These are phyloP conservation scores for Lycophotia porphyrea DNA, from an alignment of 2,888 invertebrate species.

Conservation along the genomic window DNA sequence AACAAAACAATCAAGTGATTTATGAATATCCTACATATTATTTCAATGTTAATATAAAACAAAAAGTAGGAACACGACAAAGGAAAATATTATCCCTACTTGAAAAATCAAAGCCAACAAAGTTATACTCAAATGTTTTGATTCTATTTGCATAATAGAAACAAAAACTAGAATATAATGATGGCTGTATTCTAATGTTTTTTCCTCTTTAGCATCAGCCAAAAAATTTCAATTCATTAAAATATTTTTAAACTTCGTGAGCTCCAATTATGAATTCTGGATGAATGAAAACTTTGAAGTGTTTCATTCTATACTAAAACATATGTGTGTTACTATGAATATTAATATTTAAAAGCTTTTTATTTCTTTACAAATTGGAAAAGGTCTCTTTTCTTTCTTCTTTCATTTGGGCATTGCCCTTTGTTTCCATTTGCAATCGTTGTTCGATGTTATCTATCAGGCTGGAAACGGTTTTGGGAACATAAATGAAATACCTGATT, in stretches of 20 bases:
- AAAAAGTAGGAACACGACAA: background rate
- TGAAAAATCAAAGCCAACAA: constrained; percentile 17
- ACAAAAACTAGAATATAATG: constrained; percentile 26
- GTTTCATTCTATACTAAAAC: constrained; percentile 10
- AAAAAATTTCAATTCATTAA: constrained; percentile 22
- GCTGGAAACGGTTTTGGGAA: background rate
- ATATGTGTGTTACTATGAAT: no score
- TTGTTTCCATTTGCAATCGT: background rate
- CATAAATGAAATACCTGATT: background rate
- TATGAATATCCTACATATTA: background rate
- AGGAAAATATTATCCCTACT: background rate
- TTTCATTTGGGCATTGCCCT: background rate
- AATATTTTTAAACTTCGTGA: constrained; percentile 15
- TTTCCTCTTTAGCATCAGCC: background rate
- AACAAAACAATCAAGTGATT: background rate
- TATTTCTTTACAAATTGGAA: background rate
- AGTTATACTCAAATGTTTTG: background rate
- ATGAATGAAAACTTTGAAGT: constrained; percentile 5
- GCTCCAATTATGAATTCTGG: constrained; percentile 18
- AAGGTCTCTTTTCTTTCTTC: background rate
- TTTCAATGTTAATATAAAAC: constrained; percentile 5
- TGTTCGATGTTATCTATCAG: background rate
- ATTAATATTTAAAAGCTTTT: constrained; percentile 12
- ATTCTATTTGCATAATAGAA: constrained; percentile 27
- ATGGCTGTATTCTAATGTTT: background rate